phyloP scores from a whole-genome alignment of 2,888 invertebrate genomes.

The Parapristionchus giblindavisi region DNA sequence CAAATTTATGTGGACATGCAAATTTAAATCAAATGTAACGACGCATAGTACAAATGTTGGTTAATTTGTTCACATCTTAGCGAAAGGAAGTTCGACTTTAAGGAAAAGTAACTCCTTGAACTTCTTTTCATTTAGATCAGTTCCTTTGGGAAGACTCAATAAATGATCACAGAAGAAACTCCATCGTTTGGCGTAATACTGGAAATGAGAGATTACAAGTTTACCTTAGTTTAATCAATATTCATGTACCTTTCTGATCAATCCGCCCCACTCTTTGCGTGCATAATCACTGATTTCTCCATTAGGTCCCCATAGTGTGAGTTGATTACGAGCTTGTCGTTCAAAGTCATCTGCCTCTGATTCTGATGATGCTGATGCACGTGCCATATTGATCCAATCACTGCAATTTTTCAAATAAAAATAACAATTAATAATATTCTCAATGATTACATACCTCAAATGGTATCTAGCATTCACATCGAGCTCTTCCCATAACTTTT shows the following conservation, averaged over 20 bases:
- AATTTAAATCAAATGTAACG: too few species aligned
- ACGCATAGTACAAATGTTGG: too few species aligned
- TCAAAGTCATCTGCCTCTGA: slow-evolving; percentile 73
- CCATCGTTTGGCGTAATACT: slow-evolving; percentile 53
- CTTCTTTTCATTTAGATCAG: slow-evolving; percentile 43
- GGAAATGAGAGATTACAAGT: neutral
- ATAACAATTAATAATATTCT: too few species aligned
- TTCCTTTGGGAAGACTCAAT: slow-evolving; percentile 41
- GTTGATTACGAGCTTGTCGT: slow-evolving; percentile 88
- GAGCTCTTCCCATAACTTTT: too few species aligned
- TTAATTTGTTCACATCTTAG: neutral
- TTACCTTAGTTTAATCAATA: neutral
- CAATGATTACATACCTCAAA: too few species aligned
- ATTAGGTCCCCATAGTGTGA: slow-evolving; percentile 90
- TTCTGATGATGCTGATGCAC: neutral
- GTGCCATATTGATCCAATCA: slow-evolving; percentile 24
- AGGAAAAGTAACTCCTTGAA: slow-evolving; percentile 42
- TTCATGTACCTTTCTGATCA: slow-evolving; percentile 47
- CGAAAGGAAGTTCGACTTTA: slow-evolving; percentile 46
- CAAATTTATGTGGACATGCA: too few species aligned
- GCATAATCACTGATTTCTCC: slow-evolving; percentile 89
- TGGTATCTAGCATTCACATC: too few species aligned
- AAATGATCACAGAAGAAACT: slow-evolving; percentile 51
- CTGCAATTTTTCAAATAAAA: slow-evolving; percentile 13
- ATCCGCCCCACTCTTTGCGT: slow-evolving; percentile 88